Percentiles rank a stretch among this genome's conserved stretches.
Evolutionary conservation across 2,888 invertebrate genomes (phyloP).

Genomic region (Amiota minor): DNA sequence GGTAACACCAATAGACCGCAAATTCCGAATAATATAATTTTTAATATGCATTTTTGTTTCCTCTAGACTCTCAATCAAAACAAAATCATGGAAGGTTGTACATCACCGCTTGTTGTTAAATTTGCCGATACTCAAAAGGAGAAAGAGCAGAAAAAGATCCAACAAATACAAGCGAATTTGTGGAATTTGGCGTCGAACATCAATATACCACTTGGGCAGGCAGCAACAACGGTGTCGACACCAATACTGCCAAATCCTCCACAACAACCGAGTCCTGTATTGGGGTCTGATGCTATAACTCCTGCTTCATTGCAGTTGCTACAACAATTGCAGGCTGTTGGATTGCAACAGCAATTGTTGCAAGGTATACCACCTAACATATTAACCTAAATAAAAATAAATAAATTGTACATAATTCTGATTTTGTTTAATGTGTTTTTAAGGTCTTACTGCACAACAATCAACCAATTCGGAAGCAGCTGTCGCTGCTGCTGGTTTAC

Average conservation of each 20-base stretch:
- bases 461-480: conserved; percentile 68
- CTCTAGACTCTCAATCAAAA: conserved; percentile 92
- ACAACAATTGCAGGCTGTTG: conserved; percentile 80
- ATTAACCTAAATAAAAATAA: background rate
- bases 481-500: conserved; percentile 74
- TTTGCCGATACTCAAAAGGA: conserved; percentile 99
- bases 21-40: background rate
- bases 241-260: conserved; percentile 74
- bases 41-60: no score
- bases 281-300: conserved; percentile 75
- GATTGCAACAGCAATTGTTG: conserved; percentile 78
- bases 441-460: conserved; percentile 66
- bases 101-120: conserved; percentile 97
- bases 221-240: conserved; percentile 75
- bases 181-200: conserved; percentile 85
- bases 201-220: conserved; percentile 75
- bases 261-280: conserved; percentile 72
- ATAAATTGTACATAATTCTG: background rate
- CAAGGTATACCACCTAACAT: conserved; percentile 74
- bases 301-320: conserved; percentile 79
- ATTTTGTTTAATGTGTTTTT: background rate
- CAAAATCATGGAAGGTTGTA: conserved; percentile 99
- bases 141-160: conserved; percentile 96
- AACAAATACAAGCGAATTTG: conserved; percentile 93
- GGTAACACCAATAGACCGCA: conserved; percentile 45